A percentile compares a stretch with the other conserved stretches of the same genome.
These are phyloP conservation scores for Hirtodrosophila cameraria DNA, from an alignment of 2,888 invertebrate species.

Conservation along the genomic window DNA sequence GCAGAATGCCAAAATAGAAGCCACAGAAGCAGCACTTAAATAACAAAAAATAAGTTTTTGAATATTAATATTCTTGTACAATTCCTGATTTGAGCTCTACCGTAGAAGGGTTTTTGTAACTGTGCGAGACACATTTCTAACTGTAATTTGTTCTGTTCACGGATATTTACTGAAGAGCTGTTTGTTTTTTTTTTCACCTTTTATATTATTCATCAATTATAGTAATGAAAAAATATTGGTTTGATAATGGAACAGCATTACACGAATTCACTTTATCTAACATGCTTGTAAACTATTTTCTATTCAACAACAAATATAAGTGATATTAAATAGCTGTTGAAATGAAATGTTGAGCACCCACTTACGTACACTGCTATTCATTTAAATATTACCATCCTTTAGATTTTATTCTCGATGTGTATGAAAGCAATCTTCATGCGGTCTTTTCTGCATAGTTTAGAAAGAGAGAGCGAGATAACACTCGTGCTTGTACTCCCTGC, in stretches of 20 bases:
- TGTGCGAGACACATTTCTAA: slow-evolving; percentile 18
- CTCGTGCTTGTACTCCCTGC: no score
- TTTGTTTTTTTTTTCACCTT: slow-evolving; percentile 27
- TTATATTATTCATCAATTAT: slow-evolving; percentile 59
- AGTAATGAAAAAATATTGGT: slow-evolving; percentile 37
- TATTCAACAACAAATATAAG: background rate
- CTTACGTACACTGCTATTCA: background rate
- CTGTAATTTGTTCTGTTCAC: slow-evolving; percentile 7
- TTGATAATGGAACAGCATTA: slow-evolving; percentile 29
- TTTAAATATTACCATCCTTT: no score
- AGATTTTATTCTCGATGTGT: background rate
- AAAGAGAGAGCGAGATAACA: no score
- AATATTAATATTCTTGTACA: background rate
- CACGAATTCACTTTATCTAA: slow-evolving; percentile 15
- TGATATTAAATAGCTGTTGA: background rate
- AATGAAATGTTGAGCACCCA: no score
- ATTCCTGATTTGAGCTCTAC: background rate
- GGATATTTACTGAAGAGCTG: slow-evolving; percentile 37
- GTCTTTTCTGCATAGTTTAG: no score
- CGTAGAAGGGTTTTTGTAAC: slow-evolving; percentile 5
- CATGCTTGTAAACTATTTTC: background rate
- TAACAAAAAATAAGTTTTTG: background rate
- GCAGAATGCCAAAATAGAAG: slow-evolving; percentile 33
- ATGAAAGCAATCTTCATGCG: no score
- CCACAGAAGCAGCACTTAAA: slow-evolving; percentile 32